Base-by-base conservation (phyloP, 2,888 invertebrate species). In the Beris morrisii region DNA sequence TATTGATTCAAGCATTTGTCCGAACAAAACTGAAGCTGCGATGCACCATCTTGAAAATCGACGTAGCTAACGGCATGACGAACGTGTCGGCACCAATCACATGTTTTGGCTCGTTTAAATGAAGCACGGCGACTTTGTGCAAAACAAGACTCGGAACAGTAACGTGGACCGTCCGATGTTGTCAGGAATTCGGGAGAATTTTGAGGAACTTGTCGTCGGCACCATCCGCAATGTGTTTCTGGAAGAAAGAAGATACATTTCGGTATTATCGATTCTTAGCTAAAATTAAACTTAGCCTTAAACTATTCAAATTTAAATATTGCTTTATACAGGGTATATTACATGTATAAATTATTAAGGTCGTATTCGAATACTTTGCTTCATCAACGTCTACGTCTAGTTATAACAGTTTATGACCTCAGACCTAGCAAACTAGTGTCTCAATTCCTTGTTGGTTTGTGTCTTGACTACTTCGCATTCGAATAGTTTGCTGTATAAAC, bases 1-100 rank as follows among this genome's bases (percentile, higher is more conserved):
- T 95, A 96, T 80, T 95, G 95, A 78, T 95, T 95, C 72, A 95
- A 84, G 76, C 95, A 96, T 84, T 94, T 94, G 79, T 95, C 93
- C 55, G 93, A 93, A 80, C 88, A 91, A 79, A 95, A 95, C 81
- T 95, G 95, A 54, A 95, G 84, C 75, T 94, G 94, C 28, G 92
- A 90, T 71, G 93, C 92, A 53, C 94, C 94, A 75, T 95, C 95
- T 85, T 93, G 87, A 74, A 94, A 93, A 80, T 95, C 95, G 15
- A 95, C 93, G 77, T 93, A 95, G 72, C 92, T 93, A 58, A 95
- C 92, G 0, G 94, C 93, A 75, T 93, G 93, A 32, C 94, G 83
- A 4, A 95, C 89, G 75, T 95, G 94, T 68, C 92, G 86, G 80
- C 95, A 95, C 95, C 95, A 95, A 79, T 95, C 95, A 78, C 95